Percentiles rank a stretch among this genome's conserved stretches.
phyloP scores from a whole-genome alignment of 2,113 vertebrate species.

The Myocastor coypus region DNA sequence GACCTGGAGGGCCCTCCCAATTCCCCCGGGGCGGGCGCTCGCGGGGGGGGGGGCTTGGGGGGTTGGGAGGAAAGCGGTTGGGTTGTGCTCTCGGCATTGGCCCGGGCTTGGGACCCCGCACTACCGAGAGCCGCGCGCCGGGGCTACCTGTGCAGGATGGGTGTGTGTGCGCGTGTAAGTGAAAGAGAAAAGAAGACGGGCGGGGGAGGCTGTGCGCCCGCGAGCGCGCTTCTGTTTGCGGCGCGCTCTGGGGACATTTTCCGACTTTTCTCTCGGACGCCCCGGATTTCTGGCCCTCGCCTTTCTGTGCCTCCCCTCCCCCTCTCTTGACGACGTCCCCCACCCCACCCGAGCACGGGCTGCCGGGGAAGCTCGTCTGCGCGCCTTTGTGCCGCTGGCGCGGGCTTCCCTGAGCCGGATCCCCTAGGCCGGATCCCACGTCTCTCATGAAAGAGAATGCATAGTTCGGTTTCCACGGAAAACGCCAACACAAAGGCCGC shows the following conservation, averaged over 20 bases:
- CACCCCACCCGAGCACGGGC: background rate
- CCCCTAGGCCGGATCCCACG: background rate
- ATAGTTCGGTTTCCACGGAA: constrained; percentile 24
- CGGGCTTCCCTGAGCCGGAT: background rate
- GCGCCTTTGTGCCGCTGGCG: constrained; percentile 5
- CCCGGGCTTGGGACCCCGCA: background rate
- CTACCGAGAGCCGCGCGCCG: background rate
- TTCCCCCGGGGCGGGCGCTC: background rate
- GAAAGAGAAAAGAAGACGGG: background rate
- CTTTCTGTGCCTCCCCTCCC: background rate
- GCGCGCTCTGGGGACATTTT: constrained; percentile 58
- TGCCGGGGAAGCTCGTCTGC: background rate
- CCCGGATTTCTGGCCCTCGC: constrained; percentile 23
- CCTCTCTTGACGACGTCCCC: background rate
- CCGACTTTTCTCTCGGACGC: constrained; percentile 67
- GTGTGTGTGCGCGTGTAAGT: background rate
- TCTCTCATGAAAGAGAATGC: constrained; percentile 17
- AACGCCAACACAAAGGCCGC: constrained; percentile 41
- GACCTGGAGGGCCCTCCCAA: background rate
- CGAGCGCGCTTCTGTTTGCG: background rate
- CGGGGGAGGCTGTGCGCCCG: background rate
- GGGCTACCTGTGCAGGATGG: constrained; percentile 46
- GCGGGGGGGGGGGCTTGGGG: background rate
- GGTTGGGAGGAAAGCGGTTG: background rate
- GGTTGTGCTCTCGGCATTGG: background rate